These are phyloP conservation scores for Menidia beryllina DNA, from an alignment of 2,113 vertebrate species.

Conservation along the genomic window DNA sequence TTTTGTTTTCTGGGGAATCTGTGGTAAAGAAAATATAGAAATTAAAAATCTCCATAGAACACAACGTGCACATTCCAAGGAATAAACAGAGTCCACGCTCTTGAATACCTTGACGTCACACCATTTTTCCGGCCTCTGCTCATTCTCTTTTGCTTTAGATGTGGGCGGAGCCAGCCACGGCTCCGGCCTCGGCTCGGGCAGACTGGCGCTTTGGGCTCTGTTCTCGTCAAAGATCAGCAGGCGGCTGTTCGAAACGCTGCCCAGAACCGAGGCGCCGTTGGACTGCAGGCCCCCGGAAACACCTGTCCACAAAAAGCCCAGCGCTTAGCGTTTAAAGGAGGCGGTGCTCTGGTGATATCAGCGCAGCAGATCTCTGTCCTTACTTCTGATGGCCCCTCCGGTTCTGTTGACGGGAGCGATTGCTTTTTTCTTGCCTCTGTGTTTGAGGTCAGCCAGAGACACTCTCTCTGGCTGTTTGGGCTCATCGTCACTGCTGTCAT, in stretches of 20 bases:
- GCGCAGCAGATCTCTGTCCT: slow-evolving; percentile 1
- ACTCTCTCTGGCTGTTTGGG: slow-evolving; percentile 81
- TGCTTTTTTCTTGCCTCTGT: slow-evolving; percentile 89
- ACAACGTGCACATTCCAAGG: neutral
- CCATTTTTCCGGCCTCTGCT: slow-evolving; percentile 87
- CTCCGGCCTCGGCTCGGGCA: slow-evolving; percentile 75
- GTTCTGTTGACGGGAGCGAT: slow-evolving; percentile 86
- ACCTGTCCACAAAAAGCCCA: slow-evolving; percentile 66
- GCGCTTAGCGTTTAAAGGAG: neutral
- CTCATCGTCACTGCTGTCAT: slow-evolving; percentile 72
- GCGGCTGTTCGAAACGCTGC: slow-evolving; percentile 68
- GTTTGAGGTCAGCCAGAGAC: slow-evolving; percentile 88
- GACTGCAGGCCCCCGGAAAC: slow-evolving; percentile 76
- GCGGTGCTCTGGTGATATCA: neutral
- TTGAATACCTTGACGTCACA: slow-evolving; percentile 85
- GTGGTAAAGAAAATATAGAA: slow-evolving; percentile 3
- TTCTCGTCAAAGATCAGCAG: slow-evolving; percentile 92
- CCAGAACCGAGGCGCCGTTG: slow-evolving; percentile 62
- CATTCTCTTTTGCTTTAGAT: slow-evolving; percentile 90
- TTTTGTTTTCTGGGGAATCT: slow-evolving; percentile 78
- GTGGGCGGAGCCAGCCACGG: slow-evolving; percentile 87
- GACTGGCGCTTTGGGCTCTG: slow-evolving; percentile 58
- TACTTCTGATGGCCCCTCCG: slow-evolving; percentile 86
- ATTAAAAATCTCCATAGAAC: neutral
- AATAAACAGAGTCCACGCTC: neutral